Evolutionary conservation across 2,888 invertebrate genomes (phyloP), one percentile per base, ranked within the genome.

Genomic region (Catocala fraxini): DNA sequence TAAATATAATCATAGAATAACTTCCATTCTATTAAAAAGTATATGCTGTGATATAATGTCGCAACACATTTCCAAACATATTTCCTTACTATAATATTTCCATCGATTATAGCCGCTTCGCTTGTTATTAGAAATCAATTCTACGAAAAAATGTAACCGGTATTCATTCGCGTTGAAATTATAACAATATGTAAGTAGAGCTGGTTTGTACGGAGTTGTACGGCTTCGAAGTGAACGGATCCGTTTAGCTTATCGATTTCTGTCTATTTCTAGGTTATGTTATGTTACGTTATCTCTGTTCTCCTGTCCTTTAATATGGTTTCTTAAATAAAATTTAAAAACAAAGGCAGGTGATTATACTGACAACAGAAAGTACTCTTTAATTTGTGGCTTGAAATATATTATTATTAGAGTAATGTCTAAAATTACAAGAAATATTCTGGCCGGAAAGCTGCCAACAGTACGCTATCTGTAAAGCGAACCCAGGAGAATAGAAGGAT

Each of bases 211-310:
- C 46, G 25, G 53, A 54, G 61, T 75, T 73, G 67, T 64, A 59
- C 11, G 75, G 73, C 63, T 75, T 75, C 74, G 35, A 61, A 68
- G 60, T 70, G 67, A 75, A 49, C 39, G 68, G 60, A 73, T 73
- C 64, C 71, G 65, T 66, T 75, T 67, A 65, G 68, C 12, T 56
- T 64, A 75, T 72, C 62, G 75, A 75, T 68, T 56, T 48, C 55
- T 51, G 11, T 33, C 25, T 48, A 65, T 56, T 63, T 65, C 47
- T 56, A 52, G 34, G 59, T 60, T 48, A 56, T 41, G 49, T 66
- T 45, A 7, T 47, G 51, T 72, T 61, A 52, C 33, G 51, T 60
- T 60, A 63, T 10, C 11, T 45, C 25, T 57, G 0, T 48, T 58
- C 9, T 39, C 48, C 25, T 5, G 41, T 13, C 33, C 25, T 48